Evolutionary conservation across 2,888 invertebrate genomes (phyloP).

Genomic region (Melanostoma mellinum): DNA sequence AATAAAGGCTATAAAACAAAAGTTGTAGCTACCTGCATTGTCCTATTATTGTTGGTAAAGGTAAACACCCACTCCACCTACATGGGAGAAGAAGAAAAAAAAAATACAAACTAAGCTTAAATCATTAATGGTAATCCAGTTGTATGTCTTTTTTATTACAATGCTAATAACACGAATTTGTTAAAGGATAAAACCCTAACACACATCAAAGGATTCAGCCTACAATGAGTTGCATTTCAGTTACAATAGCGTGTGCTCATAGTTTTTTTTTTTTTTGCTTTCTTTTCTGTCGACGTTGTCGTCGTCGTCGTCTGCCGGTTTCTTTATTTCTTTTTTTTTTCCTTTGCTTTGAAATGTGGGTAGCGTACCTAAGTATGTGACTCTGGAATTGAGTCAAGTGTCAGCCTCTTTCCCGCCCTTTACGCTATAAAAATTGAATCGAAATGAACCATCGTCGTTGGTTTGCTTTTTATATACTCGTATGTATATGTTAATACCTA

Average conservation of each 20-base stretch:
- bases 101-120: conserved; percentile 10
- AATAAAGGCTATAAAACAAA: no score
- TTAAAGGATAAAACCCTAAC: conserved; percentile 42
- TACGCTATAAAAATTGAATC: conserved; percentile 54
- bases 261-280: conserved; percentile 16
- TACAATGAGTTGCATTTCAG: conserved; percentile 47
- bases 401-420: conserved; percentile 43
- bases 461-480: background rate
- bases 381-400: conserved; percentile 65
- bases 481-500: no score
- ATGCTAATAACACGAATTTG: conserved; percentile 41
- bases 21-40: no score
- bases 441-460: conserved; percentile 41
- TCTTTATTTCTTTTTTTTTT: background rate
- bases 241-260: conserved; percentile 21
- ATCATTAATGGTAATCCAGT: conserved; percentile 41
- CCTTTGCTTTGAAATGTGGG: conserved; percentile 5
- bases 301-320: conserved; percentile 25
- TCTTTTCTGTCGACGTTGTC: conserved; percentile 4
- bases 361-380: conserved; percentile 16
- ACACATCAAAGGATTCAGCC: conserved; percentile 50
- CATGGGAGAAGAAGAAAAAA: background rate
- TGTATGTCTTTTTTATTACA: conserved; percentile 33
- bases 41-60: no score
- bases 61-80: background rate